phyloP scores from a whole-genome alignment of 2,888 invertebrate species.

The Leucophenga montana region DNA sequence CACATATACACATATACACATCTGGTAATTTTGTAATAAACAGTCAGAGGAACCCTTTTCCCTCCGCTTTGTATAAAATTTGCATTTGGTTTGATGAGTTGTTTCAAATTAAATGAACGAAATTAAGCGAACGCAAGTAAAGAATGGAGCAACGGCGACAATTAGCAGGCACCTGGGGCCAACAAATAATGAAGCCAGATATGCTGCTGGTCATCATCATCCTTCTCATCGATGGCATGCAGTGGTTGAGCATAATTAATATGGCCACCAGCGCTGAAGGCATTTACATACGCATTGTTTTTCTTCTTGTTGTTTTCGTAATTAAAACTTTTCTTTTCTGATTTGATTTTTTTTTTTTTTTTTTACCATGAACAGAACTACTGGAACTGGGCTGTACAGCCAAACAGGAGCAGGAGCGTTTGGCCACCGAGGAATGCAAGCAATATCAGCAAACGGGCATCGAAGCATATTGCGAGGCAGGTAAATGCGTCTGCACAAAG shows the following conservation, averaged over 20 bases:
- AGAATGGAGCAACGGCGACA: slow-evolving; percentile 9
- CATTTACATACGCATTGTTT: background rate
- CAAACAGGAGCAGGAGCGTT: slow-evolving; percentile 30
- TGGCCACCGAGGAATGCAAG: slow-evolving; percentile 46
- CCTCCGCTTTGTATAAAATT: too few relatives aligned
- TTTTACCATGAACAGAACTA: slow-evolving; percentile 43
- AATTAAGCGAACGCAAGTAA: too few relatives aligned
- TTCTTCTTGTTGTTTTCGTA: background rate
- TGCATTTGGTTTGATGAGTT: too few relatives aligned
- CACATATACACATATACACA: too few relatives aligned
- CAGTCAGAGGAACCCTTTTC: too few relatives aligned
- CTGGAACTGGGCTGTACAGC: slow-evolving; percentile 59
- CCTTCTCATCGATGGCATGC: background rate
- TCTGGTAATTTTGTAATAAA: too few relatives aligned
- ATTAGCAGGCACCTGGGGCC: slow-evolving; percentile 19
- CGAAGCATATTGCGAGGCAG: slow-evolving; percentile 50
- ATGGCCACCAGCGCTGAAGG: slow-evolving; percentile 23
- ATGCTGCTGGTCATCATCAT: background rate
- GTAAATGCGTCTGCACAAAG: slow-evolving; percentile 55
- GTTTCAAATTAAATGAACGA: too few relatives aligned
- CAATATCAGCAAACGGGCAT: slow-evolving; percentile 49
- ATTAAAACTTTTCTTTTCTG: slow-evolving; percentile 13
- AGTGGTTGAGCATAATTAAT: slow-evolving; percentile 23
- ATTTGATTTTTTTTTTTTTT: background rate
- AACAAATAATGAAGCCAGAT: background rate